Percentiles rank a stretch among this genome's conserved stretches.
Conservation (phyloP, 2,113 vertebrate genomes). For the Eulacestoma nigropectus region DNA sequence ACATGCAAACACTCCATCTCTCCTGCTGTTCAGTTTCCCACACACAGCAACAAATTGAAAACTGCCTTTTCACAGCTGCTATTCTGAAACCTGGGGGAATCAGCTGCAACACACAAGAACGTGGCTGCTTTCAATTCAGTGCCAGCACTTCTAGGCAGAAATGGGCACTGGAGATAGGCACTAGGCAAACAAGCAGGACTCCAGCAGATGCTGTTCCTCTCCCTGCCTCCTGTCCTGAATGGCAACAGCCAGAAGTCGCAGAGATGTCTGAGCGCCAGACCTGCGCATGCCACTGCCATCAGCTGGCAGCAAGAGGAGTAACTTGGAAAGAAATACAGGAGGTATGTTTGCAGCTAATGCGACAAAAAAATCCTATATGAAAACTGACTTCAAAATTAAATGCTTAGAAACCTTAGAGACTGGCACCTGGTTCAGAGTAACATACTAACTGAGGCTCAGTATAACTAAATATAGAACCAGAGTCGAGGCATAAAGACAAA, state of each 20-base stretch:
- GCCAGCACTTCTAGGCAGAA: constrained; percentile 14
- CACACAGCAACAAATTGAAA: constrained; percentile 37
- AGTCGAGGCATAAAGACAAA: neutral
- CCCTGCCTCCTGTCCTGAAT: neutral
- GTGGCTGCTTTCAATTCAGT: neutral
- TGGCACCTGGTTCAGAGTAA: neutral
- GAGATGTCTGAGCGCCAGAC: neutral
- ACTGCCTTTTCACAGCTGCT: constrained; percentile 56
- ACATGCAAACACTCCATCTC: constrained; percentile 11
- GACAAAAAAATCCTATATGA: neutral
- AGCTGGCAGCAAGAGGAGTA: neutral
- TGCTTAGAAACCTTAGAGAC: neutral
- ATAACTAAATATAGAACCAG: neutral
- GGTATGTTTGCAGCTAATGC: neutral
- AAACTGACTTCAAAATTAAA: neutral
- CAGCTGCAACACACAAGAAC: neutral
- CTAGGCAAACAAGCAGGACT: neutral
- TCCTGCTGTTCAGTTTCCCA: constrained; percentile 34
- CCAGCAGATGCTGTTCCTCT: neutral
- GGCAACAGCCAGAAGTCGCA: neutral
- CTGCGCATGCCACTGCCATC: neutral
- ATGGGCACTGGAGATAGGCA: neutral
- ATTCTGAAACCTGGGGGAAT: constrained; percentile 30
- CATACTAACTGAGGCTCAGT: neutral
- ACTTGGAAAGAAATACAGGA: neutral